These are phyloP conservation scores for Limnephilus marmoratus DNA, from an alignment of 2,888 invertebrate species.

Conservation along the genomic window DNA sequence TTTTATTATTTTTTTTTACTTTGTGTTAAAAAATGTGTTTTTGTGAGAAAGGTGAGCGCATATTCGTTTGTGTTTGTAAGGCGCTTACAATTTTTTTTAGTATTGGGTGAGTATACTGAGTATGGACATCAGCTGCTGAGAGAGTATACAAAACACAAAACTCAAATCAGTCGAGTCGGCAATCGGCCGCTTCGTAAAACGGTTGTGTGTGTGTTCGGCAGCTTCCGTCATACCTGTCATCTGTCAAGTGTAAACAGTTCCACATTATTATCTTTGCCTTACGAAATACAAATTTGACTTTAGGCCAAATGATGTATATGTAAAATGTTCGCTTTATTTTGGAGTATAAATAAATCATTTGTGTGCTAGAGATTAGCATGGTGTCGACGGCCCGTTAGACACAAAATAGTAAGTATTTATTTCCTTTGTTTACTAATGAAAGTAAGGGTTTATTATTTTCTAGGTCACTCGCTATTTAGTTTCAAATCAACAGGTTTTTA, in stretches of 20 bases:
- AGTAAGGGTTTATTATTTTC: slow-evolving; percentile 28
- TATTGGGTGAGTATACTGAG: not conserved
- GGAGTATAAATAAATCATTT: not conserved
- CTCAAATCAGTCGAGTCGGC: slow-evolving; percentile 39
- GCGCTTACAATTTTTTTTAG: not conserved
- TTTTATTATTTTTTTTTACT: too few species aligned
- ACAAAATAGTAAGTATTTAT: slow-evolving; percentile 20
- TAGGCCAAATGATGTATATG: not conserved
- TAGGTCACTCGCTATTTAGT: not conserved
- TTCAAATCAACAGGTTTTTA: slow-evolving; percentile 5
- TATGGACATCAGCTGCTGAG: slow-evolving; percentile 16
- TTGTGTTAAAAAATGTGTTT: not conserved
- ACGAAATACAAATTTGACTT: slow-evolving; percentile 4
- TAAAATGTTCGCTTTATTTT: not conserved
- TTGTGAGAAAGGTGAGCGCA: not conserved
- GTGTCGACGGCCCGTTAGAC: not conserved
- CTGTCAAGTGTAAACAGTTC: slow-evolving; percentile 32
- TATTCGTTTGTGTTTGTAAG: not conserved
- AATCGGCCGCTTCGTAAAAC: not conserved
- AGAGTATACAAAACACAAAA: slow-evolving; percentile 3
- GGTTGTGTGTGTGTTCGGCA: not conserved
- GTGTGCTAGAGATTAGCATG: not conserved
- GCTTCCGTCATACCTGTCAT: slow-evolving; percentile 34
- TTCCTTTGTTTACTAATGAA: slow-evolving; percentile 37
- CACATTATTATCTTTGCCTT: slow-evolving; percentile 5